phyloP scores from a whole-genome alignment of 2,113 vertebrate genomes.

The Crotalus viridis region DNA sequence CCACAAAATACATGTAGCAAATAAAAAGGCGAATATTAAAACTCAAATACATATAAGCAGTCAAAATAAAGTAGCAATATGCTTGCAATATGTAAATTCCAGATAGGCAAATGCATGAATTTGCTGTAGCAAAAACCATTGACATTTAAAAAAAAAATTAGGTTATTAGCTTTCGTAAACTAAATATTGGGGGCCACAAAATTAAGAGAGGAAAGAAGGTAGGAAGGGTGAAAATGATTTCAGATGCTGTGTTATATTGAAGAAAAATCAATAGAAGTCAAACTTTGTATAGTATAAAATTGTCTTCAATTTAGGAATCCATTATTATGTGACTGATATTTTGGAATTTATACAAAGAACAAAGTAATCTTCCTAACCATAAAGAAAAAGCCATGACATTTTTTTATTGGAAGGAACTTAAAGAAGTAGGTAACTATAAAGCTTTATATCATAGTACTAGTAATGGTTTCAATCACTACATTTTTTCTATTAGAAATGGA shows the following conservation, averaged over 20 bases:
- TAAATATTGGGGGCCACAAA: not conserved
- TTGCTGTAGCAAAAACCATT: not conserved
- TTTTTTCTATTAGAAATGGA: not conserved
- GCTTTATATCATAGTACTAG: not conserved
- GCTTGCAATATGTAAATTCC: not conserved
- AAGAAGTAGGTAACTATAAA: not conserved
- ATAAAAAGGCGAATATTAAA: not conserved
- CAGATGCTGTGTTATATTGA: not conserved
- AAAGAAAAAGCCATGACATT: not conserved
- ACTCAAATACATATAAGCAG: not conserved
- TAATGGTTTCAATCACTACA: not conserved
- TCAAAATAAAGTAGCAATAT: not conserved
- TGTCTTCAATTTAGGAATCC: not conserved
- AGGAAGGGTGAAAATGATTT: not conserved
- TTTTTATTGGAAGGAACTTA: not conserved
- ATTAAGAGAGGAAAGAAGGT: not conserved
- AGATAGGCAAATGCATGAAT: not conserved
- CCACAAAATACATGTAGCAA: not conserved
- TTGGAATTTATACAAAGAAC: not conserved
- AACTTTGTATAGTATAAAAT: not conserved
- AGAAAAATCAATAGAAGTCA: not conserved
- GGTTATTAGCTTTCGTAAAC: not conserved
- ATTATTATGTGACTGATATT: not conserved
- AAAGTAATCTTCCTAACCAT: not conserved
- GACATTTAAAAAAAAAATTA: not conserved